Conservation (phyloP, 2,113 vertebrate genomes). For the Scomber scombrus region DNA sequence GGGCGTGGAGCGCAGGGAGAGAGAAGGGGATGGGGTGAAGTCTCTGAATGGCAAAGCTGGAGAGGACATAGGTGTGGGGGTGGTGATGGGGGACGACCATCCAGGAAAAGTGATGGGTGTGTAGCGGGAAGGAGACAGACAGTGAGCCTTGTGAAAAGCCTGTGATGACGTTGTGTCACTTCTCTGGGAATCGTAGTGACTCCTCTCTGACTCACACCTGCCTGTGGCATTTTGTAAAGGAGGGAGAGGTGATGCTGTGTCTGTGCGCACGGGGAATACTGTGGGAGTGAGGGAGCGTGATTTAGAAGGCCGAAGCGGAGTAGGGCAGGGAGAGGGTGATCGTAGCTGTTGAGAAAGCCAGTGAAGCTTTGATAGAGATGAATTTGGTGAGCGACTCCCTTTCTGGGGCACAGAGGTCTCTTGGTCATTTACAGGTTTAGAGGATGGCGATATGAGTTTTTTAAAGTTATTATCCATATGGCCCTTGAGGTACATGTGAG, state of each 20-base stretch:
- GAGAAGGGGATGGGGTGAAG: constrained; percentile 77
- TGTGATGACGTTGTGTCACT: constrained; percentile 35
- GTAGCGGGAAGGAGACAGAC: constrained; percentile 72
- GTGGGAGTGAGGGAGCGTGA: constrained; percentile 6
- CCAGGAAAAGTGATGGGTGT: constrained; percentile 54
- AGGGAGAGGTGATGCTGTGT: constrained; percentile 26
- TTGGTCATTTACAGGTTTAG: constrained; percentile 18
- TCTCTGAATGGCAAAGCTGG: constrained; percentile 70
- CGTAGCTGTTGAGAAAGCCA: constrained; percentile 65
- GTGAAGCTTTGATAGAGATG: constrained; percentile 65
- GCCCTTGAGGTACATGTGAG: constrained; percentile 24
- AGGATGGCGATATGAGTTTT: constrained; percentile 20
- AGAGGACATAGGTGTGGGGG: constrained; percentile 73
- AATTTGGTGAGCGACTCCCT: constrained; percentile 28
- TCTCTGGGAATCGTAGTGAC: constrained; percentile 19
- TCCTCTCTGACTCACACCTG: constrained; percentile 7
- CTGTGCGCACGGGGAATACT: not conserved
- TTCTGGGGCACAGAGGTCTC: constrained; percentile 28
- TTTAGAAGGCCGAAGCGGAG: constrained; percentile 19
- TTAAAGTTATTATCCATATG: constrained; percentile 27
- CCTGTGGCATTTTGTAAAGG: constrained; percentile 17
- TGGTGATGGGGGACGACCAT: constrained; percentile 59
- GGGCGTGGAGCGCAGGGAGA: constrained; percentile 77
- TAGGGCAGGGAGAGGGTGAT: constrained; percentile 23
- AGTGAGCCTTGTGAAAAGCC: constrained; percentile 58